These are phyloP conservation scores for Poeciliopsis prolifica DNA, from an alignment of 2,113 vertebrate species.

Conservation along the genomic window DNA sequence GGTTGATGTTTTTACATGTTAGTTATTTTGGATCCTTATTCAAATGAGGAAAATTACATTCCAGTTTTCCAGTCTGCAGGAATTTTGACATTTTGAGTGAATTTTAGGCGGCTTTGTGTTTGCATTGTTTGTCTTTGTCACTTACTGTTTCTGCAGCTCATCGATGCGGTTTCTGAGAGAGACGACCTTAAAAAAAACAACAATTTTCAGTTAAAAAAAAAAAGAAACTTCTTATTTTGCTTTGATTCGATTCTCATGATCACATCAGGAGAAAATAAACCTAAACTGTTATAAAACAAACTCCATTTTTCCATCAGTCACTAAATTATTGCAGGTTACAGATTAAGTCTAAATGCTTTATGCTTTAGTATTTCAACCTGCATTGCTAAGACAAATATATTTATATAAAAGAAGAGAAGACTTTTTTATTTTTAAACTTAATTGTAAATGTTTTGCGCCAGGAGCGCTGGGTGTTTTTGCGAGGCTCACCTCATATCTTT, in stretches of 20 bases:
- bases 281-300: background rate
- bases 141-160: constrained; percentile 99
- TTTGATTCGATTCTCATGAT: background rate
- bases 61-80: background rate
- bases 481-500: constrained; percentile 92
- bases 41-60: background rate
- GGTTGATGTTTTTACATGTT: too few species aligned
- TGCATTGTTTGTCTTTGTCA: background rate
- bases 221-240: background rate
- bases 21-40: background rate
- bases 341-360: background rate
- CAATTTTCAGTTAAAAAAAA: background rate
- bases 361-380: background rate
- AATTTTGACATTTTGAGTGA: background rate
- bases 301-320: background rate
- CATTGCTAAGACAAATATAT: too few species aligned
- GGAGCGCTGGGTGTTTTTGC: background rate
- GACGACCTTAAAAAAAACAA: constrained; percentile 88
- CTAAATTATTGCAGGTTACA: background rate
- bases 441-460: background rate
- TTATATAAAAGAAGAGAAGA: background rate
- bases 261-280: background rate
- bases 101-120: background rate
- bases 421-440: background rate
- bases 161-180: constrained; percentile 98